A percentile compares a stretch with the other conserved stretches of the same genome.
Evolutionary conservation across 1,140 invertebrate species (phyloP).

Genomic region (Acyrthosiphon pisum): DNA sequence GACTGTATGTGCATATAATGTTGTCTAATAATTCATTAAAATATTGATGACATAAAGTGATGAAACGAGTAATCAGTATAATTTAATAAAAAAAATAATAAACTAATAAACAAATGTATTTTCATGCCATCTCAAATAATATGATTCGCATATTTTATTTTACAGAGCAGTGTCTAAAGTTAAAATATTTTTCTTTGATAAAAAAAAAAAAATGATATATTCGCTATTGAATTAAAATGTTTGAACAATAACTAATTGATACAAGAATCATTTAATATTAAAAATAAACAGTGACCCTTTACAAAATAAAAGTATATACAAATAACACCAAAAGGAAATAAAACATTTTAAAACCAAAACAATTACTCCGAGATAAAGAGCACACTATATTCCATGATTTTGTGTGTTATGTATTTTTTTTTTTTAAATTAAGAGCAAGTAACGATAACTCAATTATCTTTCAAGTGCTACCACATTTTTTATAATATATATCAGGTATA

Average conservation of each 20-base stretch:
- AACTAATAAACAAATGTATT: neutral
- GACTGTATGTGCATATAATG: rapidly evolving
- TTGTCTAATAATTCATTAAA: neutral
- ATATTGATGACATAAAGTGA: neutral
- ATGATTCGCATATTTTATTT: neutral
- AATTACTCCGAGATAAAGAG: neutral
- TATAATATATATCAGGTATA: neutral
- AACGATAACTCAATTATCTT: neutral
- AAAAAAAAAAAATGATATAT: neutral
- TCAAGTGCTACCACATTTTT: neutral
- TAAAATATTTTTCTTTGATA: neutral
- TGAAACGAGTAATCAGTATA: neutral
- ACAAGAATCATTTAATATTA: neutral
- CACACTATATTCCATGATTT: neutral
- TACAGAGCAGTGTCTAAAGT: neutral
- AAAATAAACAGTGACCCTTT: neutral
- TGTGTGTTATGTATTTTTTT: neutral
- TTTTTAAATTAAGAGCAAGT: neutral
- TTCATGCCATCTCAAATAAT: neutral
- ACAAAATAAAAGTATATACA: neutral
- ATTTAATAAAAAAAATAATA: neutral
- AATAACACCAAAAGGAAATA: neutral
- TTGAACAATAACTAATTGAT: neutral
- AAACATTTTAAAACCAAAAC: neutral
- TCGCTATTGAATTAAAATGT: neutral